Conservation (phyloP, 2,888 invertebrate genomes). For the Mimachlamys varia region DNA sequence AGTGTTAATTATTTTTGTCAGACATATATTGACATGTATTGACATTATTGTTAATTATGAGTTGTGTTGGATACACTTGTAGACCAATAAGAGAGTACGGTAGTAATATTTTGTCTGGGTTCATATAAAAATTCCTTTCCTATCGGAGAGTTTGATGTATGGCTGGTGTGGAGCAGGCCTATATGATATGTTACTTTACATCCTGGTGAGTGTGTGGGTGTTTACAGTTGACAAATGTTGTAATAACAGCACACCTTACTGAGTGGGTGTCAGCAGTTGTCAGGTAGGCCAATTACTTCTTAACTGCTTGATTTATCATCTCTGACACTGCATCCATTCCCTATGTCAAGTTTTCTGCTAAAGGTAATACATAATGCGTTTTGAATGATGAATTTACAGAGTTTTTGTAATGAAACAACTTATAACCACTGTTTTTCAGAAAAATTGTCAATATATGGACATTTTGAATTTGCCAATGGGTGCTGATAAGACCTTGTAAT, state of each 20-base stretch:
- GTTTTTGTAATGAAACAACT: neutral
- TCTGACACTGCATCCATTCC: neutral
- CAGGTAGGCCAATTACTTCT: neutral
- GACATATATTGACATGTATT: too few relatives aligned
- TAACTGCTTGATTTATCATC: neutral
- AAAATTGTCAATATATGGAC: neutral
- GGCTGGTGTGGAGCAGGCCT: neutral
- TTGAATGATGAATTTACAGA: neutral
- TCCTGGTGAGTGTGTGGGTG: neutral
- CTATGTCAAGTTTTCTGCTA: neutral
- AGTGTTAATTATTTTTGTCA: too few relatives aligned
- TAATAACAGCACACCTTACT: neutral
- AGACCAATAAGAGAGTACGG: too few relatives aligned
- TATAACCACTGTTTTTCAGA: neutral
- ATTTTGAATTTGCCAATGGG: neutral
- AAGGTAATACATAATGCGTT: neutral
- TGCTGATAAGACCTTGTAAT: neutral
- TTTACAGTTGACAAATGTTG: conserved; percentile 2
- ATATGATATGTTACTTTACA: neutral
- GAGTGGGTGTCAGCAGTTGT: conserved; percentile 21
- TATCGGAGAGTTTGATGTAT: neutral
- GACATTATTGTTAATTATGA: too few relatives aligned
- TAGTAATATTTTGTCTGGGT: neutral
- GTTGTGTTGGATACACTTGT: too few relatives aligned
- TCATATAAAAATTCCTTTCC: neutral